Conservation (phyloP, 2,797 vertebrate genomes). For the Labeo calbasu region DNA sequence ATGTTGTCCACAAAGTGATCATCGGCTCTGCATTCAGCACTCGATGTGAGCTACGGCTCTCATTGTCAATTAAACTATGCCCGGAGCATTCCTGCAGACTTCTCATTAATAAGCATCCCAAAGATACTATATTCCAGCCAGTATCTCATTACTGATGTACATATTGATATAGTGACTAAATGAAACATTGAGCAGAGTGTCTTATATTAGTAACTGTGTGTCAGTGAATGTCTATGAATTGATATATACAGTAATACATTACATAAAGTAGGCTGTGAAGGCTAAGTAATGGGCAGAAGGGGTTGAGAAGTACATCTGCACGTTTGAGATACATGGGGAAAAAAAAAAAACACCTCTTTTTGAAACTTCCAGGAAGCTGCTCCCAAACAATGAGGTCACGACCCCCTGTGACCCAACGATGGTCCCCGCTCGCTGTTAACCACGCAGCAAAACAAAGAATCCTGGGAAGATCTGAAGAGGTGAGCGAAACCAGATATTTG, state of each 20-base stretch:
- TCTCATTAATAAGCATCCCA: slow-evolving; percentile 36
- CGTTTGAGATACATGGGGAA: background rate
- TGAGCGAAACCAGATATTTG: slow-evolving; percentile 77
- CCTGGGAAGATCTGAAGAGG: slow-evolving; percentile 74
- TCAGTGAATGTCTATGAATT: background rate
- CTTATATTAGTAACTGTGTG: slow-evolving; percentile 34
- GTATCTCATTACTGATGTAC: slow-evolving; percentile 35
- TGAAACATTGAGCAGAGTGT: slow-evolving; percentile 26
- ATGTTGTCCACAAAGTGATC: slow-evolving; percentile 30
- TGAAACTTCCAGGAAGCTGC: slow-evolving; percentile 76
- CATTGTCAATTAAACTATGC: slow-evolving; percentile 32
- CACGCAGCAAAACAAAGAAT: slow-evolving; percentile 79
- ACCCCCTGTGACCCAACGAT: slow-evolving; percentile 83
- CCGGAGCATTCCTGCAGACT: slow-evolving; percentile 29
- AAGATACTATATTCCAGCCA: slow-evolving; percentile 36
- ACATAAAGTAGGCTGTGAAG: background rate
- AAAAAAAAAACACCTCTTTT: slow-evolving; percentile 72
- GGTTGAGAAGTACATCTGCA: background rate
- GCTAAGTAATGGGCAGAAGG: background rate
- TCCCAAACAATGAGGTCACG: slow-evolving; percentile 79
- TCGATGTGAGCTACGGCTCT: slow-evolving; percentile 16
- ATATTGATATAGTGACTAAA: slow-evolving; percentile 34
- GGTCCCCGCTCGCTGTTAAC: slow-evolving; percentile 81
- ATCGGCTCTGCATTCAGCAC: slow-evolving; percentile 16
- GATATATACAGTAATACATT: slow-evolving; percentile 21